These are phyloP conservation scores for Ambastaia sidthimunki DNA, from an alignment of 2,797 vertebrate species.

Conservation along the genomic window DNA sequence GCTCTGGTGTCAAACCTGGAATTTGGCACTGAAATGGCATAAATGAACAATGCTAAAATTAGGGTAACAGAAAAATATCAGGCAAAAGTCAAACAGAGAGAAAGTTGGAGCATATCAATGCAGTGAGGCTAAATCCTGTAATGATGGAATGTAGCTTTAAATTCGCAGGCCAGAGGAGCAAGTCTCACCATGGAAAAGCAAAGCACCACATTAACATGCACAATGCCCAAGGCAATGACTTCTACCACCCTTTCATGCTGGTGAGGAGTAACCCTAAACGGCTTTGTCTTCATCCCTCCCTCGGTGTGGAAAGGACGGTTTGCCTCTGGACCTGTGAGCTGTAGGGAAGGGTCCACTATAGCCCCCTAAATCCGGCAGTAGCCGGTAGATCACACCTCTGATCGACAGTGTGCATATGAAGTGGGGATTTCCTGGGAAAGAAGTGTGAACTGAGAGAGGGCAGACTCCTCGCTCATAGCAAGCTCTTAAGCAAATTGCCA, in stretches of 20 bases:
- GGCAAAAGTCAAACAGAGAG: slow-evolving; percentile 21
- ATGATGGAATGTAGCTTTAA: slow-evolving; percentile 27
- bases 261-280: slow-evolving; percentile 46
- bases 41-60: slow-evolving; percentile 62
- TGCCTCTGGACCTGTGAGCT: slow-evolving; percentile 41
- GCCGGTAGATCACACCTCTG: slow-evolving; percentile 58
- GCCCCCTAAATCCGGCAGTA: slow-evolving; percentile 47
- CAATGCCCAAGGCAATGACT: slow-evolving; percentile 39
- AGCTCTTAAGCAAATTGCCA: slow-evolving; percentile 62
- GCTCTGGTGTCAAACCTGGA: too few species aligned
- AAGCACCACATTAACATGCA: slow-evolving; percentile 45
- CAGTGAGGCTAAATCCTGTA: slow-evolving; percentile 14
- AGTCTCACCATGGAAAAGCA: slow-evolving; percentile 29
- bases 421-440: slow-evolving; percentile 62
- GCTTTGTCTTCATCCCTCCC: slow-evolving; percentile 50
- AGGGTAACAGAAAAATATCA: slow-evolving; percentile 47
- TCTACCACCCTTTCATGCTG: slow-evolving; percentile 41
- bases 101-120: neutral
- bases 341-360: slow-evolving; percentile 37
- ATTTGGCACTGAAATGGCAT: slow-evolving; percentile 59
- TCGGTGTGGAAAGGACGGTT: slow-evolving; percentile 27
- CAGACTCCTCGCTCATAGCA: slow-evolving; percentile 50
- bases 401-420: slow-evolving; percentile 63
- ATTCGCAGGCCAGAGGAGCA: slow-evolving; percentile 5
- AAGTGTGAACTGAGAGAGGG: slow-evolving; percentile 57